Evolutionary conservation across 2,888 invertebrate species (phyloP).

Genomic region (Gastracanthus pulcherrimus): DNA sequence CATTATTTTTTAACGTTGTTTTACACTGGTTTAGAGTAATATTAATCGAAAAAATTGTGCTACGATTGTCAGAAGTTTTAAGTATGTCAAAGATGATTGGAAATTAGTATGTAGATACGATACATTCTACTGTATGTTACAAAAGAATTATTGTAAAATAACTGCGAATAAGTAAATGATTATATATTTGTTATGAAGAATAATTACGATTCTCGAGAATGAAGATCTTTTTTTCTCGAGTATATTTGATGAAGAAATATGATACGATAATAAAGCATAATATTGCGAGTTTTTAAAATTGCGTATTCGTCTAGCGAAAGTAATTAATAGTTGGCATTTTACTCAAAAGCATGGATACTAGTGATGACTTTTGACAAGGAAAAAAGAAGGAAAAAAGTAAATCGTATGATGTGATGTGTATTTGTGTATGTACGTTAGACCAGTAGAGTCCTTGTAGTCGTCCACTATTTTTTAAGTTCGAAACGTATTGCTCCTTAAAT

Average conservation of each 20-base stretch:
- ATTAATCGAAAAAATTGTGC: conserved; percentile 51
- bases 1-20: conserved; percentile 49
- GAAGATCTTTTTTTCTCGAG: conserved; percentile 20
- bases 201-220: conserved; percentile 38
- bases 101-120: conserved; percentile 50
- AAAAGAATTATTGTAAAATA: conserved; percentile 51
- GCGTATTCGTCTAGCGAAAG: conserved; percentile 42
- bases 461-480: conserved; percentile 43
- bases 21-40: conserved; percentile 47
- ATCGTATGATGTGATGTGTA: conserved; percentile 51
- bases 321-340: conserved; percentile 47
- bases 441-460: conserved; percentile 47
- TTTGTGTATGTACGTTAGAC: conserved; percentile 47
- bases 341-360: conserved; percentile 41
- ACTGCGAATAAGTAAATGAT: conserved; percentile 41
- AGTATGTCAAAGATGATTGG: conserved; percentile 48
- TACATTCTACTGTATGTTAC: conserved; percentile 43
- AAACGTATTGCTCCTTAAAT: conserved; percentile 39
- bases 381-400: conserved; percentile 33
- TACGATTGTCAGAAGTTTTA: conserved; percentile 50
- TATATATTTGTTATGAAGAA: conserved; percentile 44
- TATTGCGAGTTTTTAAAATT: conserved; percentile 49
- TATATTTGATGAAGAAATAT: conserved; percentile 17
- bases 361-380: conserved; percentile 36
- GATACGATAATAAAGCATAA: conserved; percentile 28